Evolutionary conservation across 2,113 vertebrate species (phyloP).

Genomic region (Cichladusa arquata): DNA sequence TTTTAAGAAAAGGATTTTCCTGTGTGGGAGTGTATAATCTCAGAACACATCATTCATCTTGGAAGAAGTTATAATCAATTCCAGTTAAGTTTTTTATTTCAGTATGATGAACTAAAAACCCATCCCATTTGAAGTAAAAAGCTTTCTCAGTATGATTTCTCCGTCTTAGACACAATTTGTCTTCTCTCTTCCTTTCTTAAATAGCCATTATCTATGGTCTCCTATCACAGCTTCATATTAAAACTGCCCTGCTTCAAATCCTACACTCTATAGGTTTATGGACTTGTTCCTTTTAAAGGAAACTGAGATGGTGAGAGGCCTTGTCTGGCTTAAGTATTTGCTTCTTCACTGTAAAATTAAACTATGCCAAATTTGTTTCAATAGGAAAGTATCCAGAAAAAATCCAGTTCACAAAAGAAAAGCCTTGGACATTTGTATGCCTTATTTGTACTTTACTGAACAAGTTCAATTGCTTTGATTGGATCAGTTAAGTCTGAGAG

Average conservation of each 20-base stretch:
- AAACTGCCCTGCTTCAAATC: background rate
- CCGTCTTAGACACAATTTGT: background rate
- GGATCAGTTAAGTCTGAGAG: conserved; percentile 4
- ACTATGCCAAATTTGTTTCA: background rate
- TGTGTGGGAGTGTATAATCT: background rate
- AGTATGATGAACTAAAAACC: background rate
- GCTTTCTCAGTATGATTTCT: background rate
- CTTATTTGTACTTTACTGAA: conserved; percentile 49
- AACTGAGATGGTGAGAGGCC: background rate
- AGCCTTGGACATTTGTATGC: background rate
- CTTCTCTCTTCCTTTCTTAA: background rate
- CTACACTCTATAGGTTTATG: background rate
- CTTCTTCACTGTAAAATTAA: conserved; percentile 51
- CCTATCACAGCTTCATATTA: background rate
- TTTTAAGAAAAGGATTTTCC: background rate
- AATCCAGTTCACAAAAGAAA: background rate
- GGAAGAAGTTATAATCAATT: background rate
- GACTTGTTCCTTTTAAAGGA: background rate
- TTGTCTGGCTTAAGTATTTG: background rate
- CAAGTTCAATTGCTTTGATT: conserved; percentile 36
- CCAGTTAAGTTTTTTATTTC: background rate
- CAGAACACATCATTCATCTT: background rate
- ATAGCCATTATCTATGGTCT: background rate
- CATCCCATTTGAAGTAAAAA: background rate
- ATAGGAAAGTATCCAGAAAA: background rate